A percentile compares a stretch with the other conserved stretches of the same genome.
phyloP scores from a whole-genome alignment of 2,113 vertebrate species.

The Sarotherodon lohbergeri region DNA sequence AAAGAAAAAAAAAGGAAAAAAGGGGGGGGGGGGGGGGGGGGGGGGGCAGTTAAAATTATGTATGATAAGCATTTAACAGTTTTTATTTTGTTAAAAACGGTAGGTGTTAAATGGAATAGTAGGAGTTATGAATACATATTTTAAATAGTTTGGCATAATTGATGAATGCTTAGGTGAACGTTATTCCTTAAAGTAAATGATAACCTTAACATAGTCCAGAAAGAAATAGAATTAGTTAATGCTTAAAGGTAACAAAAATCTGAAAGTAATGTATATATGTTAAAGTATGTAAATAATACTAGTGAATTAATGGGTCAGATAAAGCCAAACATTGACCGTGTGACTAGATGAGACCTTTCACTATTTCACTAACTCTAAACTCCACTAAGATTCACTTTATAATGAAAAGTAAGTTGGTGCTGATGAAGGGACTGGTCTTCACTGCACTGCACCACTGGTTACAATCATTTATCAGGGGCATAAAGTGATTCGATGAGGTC shows the following conservation, averaged over 20 bases:
- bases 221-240: neutral
- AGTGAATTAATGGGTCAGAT: neutral
- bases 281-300: neutral
- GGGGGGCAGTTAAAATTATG: neutral
- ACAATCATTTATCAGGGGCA: neutral
- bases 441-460: neutral
- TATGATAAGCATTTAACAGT: neutral
- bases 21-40: neutral
- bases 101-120: neutral
- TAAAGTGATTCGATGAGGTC: constrained; percentile 29
- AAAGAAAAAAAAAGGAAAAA: too few species aligned
- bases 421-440: neutral
- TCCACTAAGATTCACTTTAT: neutral
- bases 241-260: neutral
- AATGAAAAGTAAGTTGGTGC: neutral
- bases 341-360: fast-evolving
- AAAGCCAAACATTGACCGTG: neutral
- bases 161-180: neutral
- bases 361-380: neutral
- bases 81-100: neutral
- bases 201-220: neutral
- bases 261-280: neutral
- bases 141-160: neutral
- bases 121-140: neutral
- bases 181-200: neutral